Base-by-base conservation (phyloP, 2,113 vertebrate species). In the Carassius gibelio region DNA sequence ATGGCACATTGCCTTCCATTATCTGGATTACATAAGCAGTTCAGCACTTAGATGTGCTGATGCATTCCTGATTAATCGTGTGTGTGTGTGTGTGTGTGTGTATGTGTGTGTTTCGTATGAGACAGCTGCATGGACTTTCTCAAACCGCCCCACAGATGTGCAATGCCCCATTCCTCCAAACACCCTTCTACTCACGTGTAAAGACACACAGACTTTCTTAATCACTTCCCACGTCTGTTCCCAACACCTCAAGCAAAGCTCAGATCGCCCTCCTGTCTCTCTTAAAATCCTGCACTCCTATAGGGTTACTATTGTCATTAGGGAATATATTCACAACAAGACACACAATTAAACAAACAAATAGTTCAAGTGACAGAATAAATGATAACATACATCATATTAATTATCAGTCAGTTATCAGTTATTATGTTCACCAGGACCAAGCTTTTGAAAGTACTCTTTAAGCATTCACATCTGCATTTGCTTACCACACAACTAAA, bases 21-120 rank as follows among this genome's bases (percentile, higher is more conserved):
- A 79, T 78, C 75, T 82, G 64, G 38, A 83, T 87, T 87, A 79
- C 75, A 83, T 83, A 80, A 87, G 86, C 62, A 80, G 68, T 66
- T 78, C 66, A 78, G 62, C 15, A 48, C 57, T 87, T 15, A 74
- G 75, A 84, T 79, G 75, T 87, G 81, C 79, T 82, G 79, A 86
- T 75, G 85, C 66, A 45, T 19, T 79, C 36, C 66, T 66, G 48
- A 76, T 50, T 85, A 69, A 75, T 74, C 78, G 38, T 42, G 38
- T 42, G 38, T 42, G 38, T 42, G 38, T 42, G 8, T 45, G 42
- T 8, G 42, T 45, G 42, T 48, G 9, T 11, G 9, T 48, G 45
- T 48, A 2, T 48, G 13, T 52, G 71, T 86, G 55, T 84, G 83
- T 82, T 48, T 34, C 61, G 55, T 78, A 21, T 19, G 66, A 77